Base-by-base conservation (phyloP, 2,888 invertebrate genomes). In the Dryococelus australis region DNA sequence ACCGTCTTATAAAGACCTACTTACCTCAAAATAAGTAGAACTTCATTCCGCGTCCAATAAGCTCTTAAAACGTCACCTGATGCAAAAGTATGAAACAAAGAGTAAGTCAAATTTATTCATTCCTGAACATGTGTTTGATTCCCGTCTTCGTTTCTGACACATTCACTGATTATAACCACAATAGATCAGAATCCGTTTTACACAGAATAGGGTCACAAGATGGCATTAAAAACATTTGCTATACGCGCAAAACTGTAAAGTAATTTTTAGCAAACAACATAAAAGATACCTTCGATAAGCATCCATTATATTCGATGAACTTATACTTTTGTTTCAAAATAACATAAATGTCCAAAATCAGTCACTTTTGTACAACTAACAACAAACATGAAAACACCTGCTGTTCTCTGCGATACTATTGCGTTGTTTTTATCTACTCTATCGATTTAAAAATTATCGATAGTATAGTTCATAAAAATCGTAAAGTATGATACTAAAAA, bases 361-460 rank as follows among this genome's bases (percentile, higher is more conserved):
- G 85, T 85, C 35, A 79, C 85, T 65, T 84, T 86, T 84, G n/a
- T 51, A 65, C 47, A 89, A 87, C 87, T 87, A 88, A 89, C 89
- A 89, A 89, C 89, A 89, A 89, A 89, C 89, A 89, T 87, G 89
- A 89, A 89, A 89, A 89, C 89, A 89, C 89, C 89, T 89, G 89
- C 89, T 89, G 89, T 88, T 88, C 89, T 84, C 86, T 47, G 87
- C 89, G 89, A 88, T 89, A 65, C 24, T 65, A 88, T 87, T 89
- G 88, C 89, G 88, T 88, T 88, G 88, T 89, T 89, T 87, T 87
- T 65, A 65, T 10, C 10, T 24, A 24, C n/a, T n/a, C 8, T n/a
- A 65, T 65, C 65, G 65, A 65, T 65, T 65, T 65, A 16, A 65
- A 65, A 65, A 65, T 3, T 16, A 65, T 65, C 65, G 65, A 65